phyloP scores from a whole-genome alignment of 2,797 vertebrate genomes.

The Amphiprion clarkii region DNA sequence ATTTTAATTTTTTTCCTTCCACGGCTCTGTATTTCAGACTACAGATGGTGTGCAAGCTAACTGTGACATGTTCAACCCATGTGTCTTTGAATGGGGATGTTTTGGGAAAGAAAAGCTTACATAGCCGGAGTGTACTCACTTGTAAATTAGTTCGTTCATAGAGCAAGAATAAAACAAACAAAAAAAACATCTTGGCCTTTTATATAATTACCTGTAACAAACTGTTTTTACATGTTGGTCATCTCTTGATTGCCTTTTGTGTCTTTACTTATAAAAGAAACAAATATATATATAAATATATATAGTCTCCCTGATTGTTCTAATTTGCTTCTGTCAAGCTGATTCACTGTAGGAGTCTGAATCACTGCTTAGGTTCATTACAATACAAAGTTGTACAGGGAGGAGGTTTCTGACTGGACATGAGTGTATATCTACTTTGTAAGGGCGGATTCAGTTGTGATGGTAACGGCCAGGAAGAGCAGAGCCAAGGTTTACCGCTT shows the following conservation, averaged over 20 bases:
- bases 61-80: constrained; percentile 70
- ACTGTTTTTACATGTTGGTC: constrained; percentile 88
- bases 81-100: constrained; percentile 71
- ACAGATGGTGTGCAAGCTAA: constrained; percentile 76
- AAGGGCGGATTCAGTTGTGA: constrained; percentile 64
- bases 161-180: constrained; percentile 79
- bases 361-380: constrained; percentile 72
- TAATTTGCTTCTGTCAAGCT: constrained; percentile 78
- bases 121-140: constrained; percentile 80
- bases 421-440: constrained; percentile 69
- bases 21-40: constrained; percentile 77
- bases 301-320: constrained; percentile 82
- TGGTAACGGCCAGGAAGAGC: constrained; percentile 56
- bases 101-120: constrained; percentile 70
- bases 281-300: constrained; percentile 81
- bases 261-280: constrained; percentile 88
- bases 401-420: constrained; percentile 67
- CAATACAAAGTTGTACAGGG: constrained; percentile 71
- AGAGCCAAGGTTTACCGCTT: constrained; percentile 40
- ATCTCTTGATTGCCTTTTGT: constrained; percentile 88
- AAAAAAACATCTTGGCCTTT: constrained; percentile 84
- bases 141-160: constrained; percentile 88
- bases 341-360: constrained; percentile 78
- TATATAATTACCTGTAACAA: constrained; percentile 88
- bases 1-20: constrained; percentile 75